Evolutionary conservation across 2,113 vertebrate genomes (phyloP), one percentile per base, ranked within the genome.

Genomic region (Prionailurus bengalensis): DNA sequence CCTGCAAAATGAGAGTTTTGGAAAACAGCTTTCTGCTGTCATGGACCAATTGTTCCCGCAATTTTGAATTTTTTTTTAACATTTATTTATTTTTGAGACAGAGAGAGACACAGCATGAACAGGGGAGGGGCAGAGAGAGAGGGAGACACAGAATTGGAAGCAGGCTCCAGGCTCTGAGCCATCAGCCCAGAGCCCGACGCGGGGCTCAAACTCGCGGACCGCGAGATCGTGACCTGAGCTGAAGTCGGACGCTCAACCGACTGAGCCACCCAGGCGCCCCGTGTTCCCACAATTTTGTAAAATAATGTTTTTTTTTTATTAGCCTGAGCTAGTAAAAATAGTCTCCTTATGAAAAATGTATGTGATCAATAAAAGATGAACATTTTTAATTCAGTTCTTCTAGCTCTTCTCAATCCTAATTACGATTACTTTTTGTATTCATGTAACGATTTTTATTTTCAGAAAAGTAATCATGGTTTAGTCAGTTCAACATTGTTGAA

Each of bases 291-390:
- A n/a, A 55, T 97, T 90, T 61, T n/a, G 48, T 76, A 71, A 29
- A 92, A 66, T 97, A 89, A 96, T 93, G 96, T 36, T 11, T n/a
- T 85, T 78, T 91, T 92, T 89, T 53, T 55, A n/a, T 81, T 95
- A 90, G 74, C 58, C 23, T 39, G n/a, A 95, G 89, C 87, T 96
- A 80, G 87, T 89, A 93, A 97, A 91, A 98, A 95, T 92, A 76
- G 97, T 95, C 90, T 97, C 55, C 90, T 95, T 95, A 95, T 96
- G 87, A 98, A 96, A 97, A 97, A 98, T 97, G 65, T 25, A 93
- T 68, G 42, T 5, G 90, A 96, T 98, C 97, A 98, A 95, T 97
- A 89, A 96, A 97, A 98, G 92, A 96, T 95, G 96, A 98, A 36
- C 68, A 23, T 48, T 96, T 97, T 94, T 89, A 97, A 98, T 98